These are phyloP conservation scores for Acromyrmex heyeri DNA, from an alignment of 1,140 invertebrate species.

Conservation along the genomic window DNA sequence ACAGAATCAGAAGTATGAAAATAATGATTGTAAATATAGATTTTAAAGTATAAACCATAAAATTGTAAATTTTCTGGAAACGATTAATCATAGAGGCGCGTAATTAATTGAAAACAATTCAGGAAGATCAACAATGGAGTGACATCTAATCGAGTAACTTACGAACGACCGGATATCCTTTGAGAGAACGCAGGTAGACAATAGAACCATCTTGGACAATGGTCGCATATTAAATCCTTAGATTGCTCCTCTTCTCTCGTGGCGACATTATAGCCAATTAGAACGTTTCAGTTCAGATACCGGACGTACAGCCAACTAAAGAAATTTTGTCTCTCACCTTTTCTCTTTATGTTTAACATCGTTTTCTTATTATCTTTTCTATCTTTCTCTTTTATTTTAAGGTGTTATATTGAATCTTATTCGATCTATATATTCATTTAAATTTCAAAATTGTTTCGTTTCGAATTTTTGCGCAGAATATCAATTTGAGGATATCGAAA, in stretches of 20 bases:
- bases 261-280: slow-evolving; percentile 60
- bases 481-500: not conserved
- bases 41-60: not conserved
- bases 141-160: slow-evolving; percentile 45
- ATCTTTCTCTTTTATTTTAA: not conserved
- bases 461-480: not conserved
- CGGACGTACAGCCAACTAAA: slow-evolving; percentile 16
- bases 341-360: not conserved
- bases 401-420: not conserved
- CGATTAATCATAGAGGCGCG: not conserved
- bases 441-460: slow-evolving; percentile 4
- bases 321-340: slow-evolving; percentile 12
- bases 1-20: not conserved
- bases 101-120: slow-evolving; percentile 39
- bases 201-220: slow-evolving; percentile 49
- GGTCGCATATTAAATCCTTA: slow-evolving; percentile 58
- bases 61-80: not conserved
- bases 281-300: slow-evolving; percentile 16
- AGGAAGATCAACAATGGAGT: slow-evolving; percentile 28
- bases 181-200: slow-evolving; percentile 45
- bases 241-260: slow-evolving; percentile 8
- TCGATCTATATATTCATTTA: slow-evolving; percentile 28
- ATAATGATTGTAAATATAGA: not conserved
- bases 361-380: not conserved
- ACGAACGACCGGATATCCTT: slow-evolving; percentile 37